Percentiles rank a stretch among this genome's conserved stretches.
These are phyloP conservation scores for Hydropotes inermis DNA, from an alignment of 2,113 vertebrate genomes.

Conservation along the genomic window DNA sequence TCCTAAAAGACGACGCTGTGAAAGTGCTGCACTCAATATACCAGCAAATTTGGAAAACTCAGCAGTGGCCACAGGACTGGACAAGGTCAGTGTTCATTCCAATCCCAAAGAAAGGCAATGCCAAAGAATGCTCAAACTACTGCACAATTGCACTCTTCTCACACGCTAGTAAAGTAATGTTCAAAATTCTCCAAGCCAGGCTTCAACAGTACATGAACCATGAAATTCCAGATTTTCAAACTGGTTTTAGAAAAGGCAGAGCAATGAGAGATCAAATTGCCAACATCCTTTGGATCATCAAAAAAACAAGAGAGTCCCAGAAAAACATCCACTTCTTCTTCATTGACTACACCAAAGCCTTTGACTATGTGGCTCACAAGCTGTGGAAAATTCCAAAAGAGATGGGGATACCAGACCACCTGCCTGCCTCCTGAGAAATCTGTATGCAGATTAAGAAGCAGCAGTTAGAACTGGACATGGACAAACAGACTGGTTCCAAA, in stretches of 20 bases:
- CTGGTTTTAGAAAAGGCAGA: not conserved
- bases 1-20: accelerated
- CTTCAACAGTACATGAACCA: not conserved
- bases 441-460: not conserved
- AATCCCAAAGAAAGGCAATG: not conserved
- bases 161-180: not conserved
- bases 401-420: not conserved
- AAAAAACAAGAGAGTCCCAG: not conserved
- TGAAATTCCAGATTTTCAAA: not conserved
- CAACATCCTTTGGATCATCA: not conserved
- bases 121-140: not conserved
- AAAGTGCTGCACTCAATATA: not conserved
- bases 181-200: not conserved
- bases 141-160: not conserved
- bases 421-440: not conserved
- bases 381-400: not conserved
- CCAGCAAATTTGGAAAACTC: not conserved
- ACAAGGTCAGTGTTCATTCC: not conserved
- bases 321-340: not conserved
- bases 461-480: not conserved
- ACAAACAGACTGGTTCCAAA: not conserved
- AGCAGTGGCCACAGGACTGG: not conserved
- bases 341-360: not conserved
- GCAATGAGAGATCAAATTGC: not conserved
- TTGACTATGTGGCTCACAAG: not conserved